Conservation (phyloP, 2,888 invertebrate genomes). For the Ochropleura leucogaster region DNA sequence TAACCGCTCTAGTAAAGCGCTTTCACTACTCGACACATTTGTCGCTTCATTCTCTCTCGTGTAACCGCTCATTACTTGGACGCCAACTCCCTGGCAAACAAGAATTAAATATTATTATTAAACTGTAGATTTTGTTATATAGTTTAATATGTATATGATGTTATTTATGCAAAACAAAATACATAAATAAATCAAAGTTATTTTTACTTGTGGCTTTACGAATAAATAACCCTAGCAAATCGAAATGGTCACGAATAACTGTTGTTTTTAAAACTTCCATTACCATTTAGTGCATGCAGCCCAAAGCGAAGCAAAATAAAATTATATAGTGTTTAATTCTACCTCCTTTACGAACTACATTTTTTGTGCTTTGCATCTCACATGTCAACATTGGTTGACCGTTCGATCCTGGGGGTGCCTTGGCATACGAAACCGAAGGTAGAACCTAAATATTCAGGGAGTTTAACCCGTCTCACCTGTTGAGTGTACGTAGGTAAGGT, state of each 20-base stretch:
- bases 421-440: background rate
- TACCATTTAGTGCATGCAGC: background rate
- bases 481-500: slow-evolving; percentile 84
- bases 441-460: background rate
- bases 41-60: slow-evolving; percentile 83
- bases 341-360: background rate
- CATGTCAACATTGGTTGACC: background rate
- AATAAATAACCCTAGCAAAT: background rate
- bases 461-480: slow-evolving; percentile 75
- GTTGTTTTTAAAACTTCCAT: background rate
- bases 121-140: background rate
- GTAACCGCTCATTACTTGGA: slow-evolving; percentile 84
- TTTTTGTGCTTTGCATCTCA: background rate
- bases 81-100: slow-evolving; percentile 70
- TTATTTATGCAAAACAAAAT: background rate
- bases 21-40: slow-evolving; percentile 86
- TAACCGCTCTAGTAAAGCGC: slow-evolving; percentile 84
- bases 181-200: background rate
- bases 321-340: background rate
- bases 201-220: background rate
- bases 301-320: background rate
- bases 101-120: slow-evolving; percentile 13
- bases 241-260: background rate
- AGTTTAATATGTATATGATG: background rate
- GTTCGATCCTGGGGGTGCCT: background rate